phyloP scores from a whole-genome alignment of 92 coral and sea anemone genomes.

The Anthopleura xanthogrammica region DNA sequence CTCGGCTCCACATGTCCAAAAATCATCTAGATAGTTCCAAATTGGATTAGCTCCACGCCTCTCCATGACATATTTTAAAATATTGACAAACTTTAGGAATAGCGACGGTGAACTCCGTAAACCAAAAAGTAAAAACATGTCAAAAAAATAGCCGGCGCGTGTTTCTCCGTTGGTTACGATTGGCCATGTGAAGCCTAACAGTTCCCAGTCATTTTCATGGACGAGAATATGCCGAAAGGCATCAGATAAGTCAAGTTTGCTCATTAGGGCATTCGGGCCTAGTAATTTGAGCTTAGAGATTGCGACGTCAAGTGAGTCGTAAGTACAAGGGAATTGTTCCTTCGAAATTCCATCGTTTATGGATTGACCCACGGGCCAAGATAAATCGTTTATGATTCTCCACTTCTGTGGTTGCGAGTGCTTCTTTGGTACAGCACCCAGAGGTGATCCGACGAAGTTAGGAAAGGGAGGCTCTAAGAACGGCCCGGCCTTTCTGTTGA shows the following conservation, averaged over 20 bases:
- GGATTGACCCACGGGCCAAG: conserved; percentile 42
- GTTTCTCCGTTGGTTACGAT: conserved; percentile 12
- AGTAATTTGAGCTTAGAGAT: conserved; percentile 18
- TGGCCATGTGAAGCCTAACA: conserved; percentile 37
- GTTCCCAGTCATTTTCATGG: conserved; percentile 35
- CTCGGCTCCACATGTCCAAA: conserved; percentile 36
- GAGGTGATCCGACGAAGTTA: conserved; percentile 47
- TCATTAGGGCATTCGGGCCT: conserved; percentile 28
- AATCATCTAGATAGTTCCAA: conserved; percentile 46
- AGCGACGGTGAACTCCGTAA: conserved; percentile 28
- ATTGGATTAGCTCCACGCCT: neutral
- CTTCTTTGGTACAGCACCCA: conserved; percentile 47
- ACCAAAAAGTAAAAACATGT: conserved; percentile 23
- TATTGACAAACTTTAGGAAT: conserved; percentile 12
- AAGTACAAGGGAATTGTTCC: conserved; percentile 25
- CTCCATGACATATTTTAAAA: conserved; percentile 6
- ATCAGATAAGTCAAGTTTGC: conserved; percentile 41
- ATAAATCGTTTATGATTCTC: conserved; percentile 43
- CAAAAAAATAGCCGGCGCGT: conserved; percentile 12
- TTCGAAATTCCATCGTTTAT: conserved; percentile 34
- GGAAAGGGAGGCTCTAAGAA: conserved; percentile 28
- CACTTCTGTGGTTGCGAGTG: conserved; percentile 36
- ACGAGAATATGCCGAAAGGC: conserved; percentile 25
- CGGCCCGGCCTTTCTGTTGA: conserved; percentile 35
- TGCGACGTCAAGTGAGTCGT: conserved; percentile 37